Percentiles rank a stretch among this genome's conserved stretches.
These are phyloP conservation scores for Zaprionus davidi DNA, from an alignment of 1,140 invertebrate species.

Conservation along the genomic window DNA sequence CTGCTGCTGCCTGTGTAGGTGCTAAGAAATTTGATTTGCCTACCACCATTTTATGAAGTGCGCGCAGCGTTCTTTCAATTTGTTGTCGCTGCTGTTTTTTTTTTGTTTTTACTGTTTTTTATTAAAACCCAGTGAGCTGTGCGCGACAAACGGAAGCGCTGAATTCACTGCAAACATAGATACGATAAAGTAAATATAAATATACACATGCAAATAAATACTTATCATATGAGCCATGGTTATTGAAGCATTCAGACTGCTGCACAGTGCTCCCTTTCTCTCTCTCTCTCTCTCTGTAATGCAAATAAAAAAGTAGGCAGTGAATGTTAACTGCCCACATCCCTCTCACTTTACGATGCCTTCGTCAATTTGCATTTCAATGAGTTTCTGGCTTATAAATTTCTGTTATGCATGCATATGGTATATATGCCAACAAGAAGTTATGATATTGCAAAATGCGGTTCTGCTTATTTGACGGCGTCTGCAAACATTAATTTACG, in stretches of 20 bases:
- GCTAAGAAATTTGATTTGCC: conserved; percentile 57
- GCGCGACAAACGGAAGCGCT: conserved; percentile 66
- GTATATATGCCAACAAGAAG: conserved; percentile 16
- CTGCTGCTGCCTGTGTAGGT: conserved; percentile 40
- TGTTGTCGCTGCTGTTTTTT: conserved; percentile 24
- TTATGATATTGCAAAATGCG: not conserved
- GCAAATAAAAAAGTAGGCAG: conserved; percentile 10
- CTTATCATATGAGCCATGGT: conserved; percentile 13
- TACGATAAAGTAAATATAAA: conserved; percentile 13
- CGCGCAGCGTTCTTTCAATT: conserved; percentile 70
- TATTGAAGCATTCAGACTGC: no score
- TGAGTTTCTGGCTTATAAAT: conserved; percentile 28
- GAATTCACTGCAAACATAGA: conserved; percentile 35
- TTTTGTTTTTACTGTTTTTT: conserved; percentile 32
- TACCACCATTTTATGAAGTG: conserved; percentile 66
- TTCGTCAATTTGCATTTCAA: conserved; percentile 45
- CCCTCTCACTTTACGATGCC: conserved; percentile 3
- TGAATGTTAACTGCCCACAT: conserved; percentile 19
- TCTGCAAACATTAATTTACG: not conserved
- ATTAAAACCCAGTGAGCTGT: conserved; percentile 67
- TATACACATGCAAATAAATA: conserved; percentile 19
- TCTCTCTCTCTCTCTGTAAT: not conserved
- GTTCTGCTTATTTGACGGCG: not conserved
- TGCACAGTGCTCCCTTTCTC: no score
- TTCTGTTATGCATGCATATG: conserved; percentile 33